Evolutionary conservation across 2,113 vertebrate genomes (phyloP).

Genomic region (Pyxicephalus adspersus): DNA sequence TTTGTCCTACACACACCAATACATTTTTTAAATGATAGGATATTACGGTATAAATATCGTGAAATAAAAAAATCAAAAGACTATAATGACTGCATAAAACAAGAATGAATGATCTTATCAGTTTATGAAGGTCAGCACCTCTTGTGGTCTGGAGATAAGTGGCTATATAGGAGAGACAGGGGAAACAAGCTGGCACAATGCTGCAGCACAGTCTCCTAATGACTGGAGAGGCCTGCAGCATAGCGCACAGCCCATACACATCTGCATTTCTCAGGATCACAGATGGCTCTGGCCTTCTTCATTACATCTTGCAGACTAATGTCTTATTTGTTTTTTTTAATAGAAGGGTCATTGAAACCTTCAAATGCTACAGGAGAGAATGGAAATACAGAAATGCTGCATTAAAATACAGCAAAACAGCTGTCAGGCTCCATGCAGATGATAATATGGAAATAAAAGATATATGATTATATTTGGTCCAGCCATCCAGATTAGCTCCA

Average conservation of each 20-base stretch:
- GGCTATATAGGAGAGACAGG: constrained; percentile 31
- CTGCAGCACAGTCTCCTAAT: constrained; percentile 33
- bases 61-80: not conserved
- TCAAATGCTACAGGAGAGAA: constrained; percentile 22
- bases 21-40: no score
- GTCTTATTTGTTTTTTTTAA: constrained; percentile 16
- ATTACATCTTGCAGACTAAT: not conserved
- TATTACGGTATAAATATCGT: no score
- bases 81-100: not conserved
- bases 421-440: no score
- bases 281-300: not conserved
- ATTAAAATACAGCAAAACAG: constrained; percentile 50
- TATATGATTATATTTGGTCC: no score
- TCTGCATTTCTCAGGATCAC: no score
- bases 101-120: not conserved
- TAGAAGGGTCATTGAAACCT: not conserved
- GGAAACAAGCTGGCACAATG: constrained; percentile 29
- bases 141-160: not conserved
- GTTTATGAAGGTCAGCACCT: constrained; percentile 14
- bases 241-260: not conserved
- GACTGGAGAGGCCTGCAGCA: constrained; percentile 29
- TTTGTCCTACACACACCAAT: no score
- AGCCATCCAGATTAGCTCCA: no score
- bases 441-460: no score
- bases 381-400: constrained; percentile 63